Evolutionary conservation across 2,888 invertebrate species (phyloP), one percentile per base, ranked within the genome.

Genomic region (Mycalesis mineus): DNA sequence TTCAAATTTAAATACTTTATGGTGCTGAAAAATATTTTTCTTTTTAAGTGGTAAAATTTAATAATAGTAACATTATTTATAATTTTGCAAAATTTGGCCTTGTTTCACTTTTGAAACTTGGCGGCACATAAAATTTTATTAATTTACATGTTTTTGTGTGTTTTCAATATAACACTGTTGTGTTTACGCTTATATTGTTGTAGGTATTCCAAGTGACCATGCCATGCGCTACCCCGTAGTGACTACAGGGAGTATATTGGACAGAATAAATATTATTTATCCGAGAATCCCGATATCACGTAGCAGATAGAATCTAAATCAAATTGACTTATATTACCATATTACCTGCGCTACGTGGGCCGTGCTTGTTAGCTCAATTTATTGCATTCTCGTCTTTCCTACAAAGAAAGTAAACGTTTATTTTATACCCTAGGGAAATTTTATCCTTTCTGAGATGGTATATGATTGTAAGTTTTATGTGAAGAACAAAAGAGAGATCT

Each of bases 291-390:
- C 17, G 42, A 56, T 49, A 53, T 53, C 49, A 44, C 42, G 31
- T 56, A 48, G 52, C 36, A n/a, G 52, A 44, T 49, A 49, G 33
- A 42, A 52, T 52, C 54, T 60, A 60, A 60, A 64, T 62, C 62
- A 62, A 60, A 64, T 61, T 57, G 62, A 62, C 60, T 55, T 62
- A 60, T 60, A 57, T 57, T 60, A 62, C 59, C 56, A 54, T 56
- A 57, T 51, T 60, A 54, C 55, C 55, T 50, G 40, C 55, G 52
- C 49, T 52, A 55, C 55, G 48, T 37, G 51, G 44, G 55, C 52
- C 54, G 44, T 15, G 54, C 61, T 62, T 62, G 60, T 64, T 64
- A 64, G 51, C 13, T 50, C 29, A 48, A 62, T 60, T 62, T 62
- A 64, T 62, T 28, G 50, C 45, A 57, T 55, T 58, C 58, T 62